Percentiles rank a stretch among this genome's conserved stretches.
These are phyloP conservation scores for Aspidiotus rigidus DNA, from an alignment of 2,888 invertebrate genomes.

Conservation along the genomic window DNA sequence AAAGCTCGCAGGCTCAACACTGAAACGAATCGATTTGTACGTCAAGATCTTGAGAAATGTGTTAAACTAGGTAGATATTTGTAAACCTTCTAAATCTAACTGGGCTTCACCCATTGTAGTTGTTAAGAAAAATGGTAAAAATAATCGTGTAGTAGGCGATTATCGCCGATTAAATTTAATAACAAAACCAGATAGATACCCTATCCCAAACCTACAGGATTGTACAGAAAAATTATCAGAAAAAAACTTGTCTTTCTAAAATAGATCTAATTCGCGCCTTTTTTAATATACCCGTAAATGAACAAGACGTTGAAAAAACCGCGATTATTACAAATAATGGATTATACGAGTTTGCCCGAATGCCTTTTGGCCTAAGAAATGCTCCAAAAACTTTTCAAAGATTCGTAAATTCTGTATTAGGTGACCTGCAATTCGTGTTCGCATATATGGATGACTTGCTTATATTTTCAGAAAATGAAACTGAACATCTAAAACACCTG, in stretches of 20 bases:
- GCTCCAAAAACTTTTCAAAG: conserved; percentile 39
- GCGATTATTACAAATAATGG: conserved; percentile 41
- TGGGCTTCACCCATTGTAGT: conserved; percentile 6
- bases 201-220: conserved; percentile 41
- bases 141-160: background rate
- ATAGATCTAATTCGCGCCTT: conserved; percentile 42
- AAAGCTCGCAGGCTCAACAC: background rate
- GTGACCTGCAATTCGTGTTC: conserved; percentile 36
- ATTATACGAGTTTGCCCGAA: conserved; percentile 40
- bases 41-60: background rate
- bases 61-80: background rate
- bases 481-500: conserved; percentile 38
- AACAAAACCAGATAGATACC: conserved; percentile 40
- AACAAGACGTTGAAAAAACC: conserved; percentile 35
- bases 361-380: conserved; percentile 38
- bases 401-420: conserved; percentile 37
- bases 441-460: conserved; percentile 39
- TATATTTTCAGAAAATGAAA: conserved; percentile 36
- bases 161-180: background rate
- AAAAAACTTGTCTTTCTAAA: conserved; percentile 39
- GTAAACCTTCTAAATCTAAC: background rate
- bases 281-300: conserved; percentile 42
- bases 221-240: conserved; percentile 38
- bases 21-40: background rate
- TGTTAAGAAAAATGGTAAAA: background rate